Evolutionary conservation across 1,140 invertebrate species (phyloP), one percentile per base, ranked within the genome.

Genomic region (Hycleus phaleratus): DNA sequence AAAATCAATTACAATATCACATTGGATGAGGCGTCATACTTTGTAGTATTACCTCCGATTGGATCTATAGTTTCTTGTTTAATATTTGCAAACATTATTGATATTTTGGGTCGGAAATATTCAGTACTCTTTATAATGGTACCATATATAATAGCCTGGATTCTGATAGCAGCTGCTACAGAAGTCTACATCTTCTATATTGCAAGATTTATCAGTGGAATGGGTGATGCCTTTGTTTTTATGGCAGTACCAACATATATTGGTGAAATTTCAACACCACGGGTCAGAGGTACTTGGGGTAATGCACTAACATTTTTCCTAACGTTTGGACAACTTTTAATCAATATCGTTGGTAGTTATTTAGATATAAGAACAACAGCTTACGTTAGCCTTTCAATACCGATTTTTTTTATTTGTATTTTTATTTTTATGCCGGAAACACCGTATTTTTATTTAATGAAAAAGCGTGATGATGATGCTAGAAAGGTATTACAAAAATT

Each of bases 281-380:
- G 61, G 42, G 59, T 68, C 3, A 38, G 66, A 24, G 61, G 66
- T 4, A 61, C 55, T 4, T 71, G 67, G 64, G 70, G 70, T 47
- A 68, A 81, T 2, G 77, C 24, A 75, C 78, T 64, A 77, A 73
- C 70, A 2, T 60, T 73, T 4, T 75, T 77, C 18, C 66, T 76
- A n/a, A 75, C 76, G 45, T 73, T 83, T 40, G 78, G 77, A 6
- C 77, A 81, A 48, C 46, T 72, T 7, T 25, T 61, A 4, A 71
- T 78, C 43, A 82, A 80, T 38, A 64, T 80, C 8, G 49, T 81
- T 3, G 83, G 82, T 1, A 68, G 77, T 18, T 75, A 69, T 47
- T 66, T 75, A 3, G 26, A 24, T 9, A 47, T 48, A 24, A 11
- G 6, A 25, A 42, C n/a, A 40, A 26, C 55, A n/a, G 44, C 49